A percentile compares a stretch with the other conserved stretches of the same genome.
These are phyloP conservation scores for Euproctis similis DNA, from an alignment of 2,888 invertebrate genomes.

Conservation along the genomic window DNA sequence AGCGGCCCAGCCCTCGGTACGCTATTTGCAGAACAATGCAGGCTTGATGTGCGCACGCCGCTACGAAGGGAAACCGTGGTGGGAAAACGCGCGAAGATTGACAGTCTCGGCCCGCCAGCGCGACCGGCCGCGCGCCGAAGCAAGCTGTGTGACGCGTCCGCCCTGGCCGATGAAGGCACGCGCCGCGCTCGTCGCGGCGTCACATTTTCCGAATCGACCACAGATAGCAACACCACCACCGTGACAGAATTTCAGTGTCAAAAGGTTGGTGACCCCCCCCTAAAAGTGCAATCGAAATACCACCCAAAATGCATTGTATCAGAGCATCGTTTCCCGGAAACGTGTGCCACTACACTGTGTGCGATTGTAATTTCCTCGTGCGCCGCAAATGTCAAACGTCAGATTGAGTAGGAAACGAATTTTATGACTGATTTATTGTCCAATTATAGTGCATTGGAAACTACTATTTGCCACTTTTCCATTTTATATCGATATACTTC, in stretches of 20 bases:
- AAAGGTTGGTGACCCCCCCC: conserved; percentile 67
- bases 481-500: too few species aligned
- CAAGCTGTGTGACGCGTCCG: conserved; percentile 50
- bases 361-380: conserved; percentile 45
- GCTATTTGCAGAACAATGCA: conserved; percentile 73
- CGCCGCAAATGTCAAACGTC: conserved; percentile 52
- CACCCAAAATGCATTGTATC: conserved; percentile 33
- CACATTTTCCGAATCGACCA: conserved; percentile 69
- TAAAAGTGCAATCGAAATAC: conserved; percentile 46
- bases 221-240: conserved; percentile 55
- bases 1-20: conserved; percentile 57
- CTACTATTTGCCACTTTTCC: too few species aligned
- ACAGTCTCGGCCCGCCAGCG: conserved; percentile 51
- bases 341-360: conserved; percentile 26
- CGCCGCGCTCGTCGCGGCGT: conserved; percentile 70
- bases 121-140: conserved; percentile 67
- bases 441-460: conserved; percentile 16
- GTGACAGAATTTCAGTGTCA: conserved; percentile 71
- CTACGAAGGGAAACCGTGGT: too few species aligned
- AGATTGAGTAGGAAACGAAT: conserved; percentile 23
- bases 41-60: conserved; percentile 72
- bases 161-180: conserved; percentile 65
- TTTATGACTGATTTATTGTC: conserved; percentile 25
- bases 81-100: conserved; percentile 67
- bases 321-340: conserved; percentile 29